A percentile compares a stretch with the other conserved stretches of the same genome.
phyloP scores from a whole-genome alignment of 2,797 vertebrate species.

The Lepilemur septentrionalis region DNA sequence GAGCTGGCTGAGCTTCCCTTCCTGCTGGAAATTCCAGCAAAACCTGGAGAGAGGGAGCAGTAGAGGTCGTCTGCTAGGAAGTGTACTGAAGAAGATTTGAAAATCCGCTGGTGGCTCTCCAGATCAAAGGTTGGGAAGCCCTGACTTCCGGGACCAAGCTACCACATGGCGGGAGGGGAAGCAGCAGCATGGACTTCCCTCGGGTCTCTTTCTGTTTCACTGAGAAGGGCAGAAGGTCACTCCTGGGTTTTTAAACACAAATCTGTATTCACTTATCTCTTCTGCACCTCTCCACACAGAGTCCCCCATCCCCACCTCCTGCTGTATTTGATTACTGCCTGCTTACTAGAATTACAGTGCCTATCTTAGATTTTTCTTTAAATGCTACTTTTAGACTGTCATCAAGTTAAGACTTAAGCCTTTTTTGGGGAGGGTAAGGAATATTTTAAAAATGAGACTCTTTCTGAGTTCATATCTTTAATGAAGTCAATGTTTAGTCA shows the following conservation, averaged over 20 bases:
- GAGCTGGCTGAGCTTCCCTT: background rate
- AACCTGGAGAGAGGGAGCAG: background rate
- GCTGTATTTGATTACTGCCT: background rate
- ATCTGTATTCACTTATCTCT: background rate
- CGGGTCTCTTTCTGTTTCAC: background rate
- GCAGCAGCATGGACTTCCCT: background rate
- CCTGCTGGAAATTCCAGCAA: background rate
- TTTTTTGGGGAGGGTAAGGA: background rate
- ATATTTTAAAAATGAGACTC: background rate
- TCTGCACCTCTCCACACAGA: background rate
- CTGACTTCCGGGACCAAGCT: background rate
- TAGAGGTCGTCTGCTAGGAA: background rate
- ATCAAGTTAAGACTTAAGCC: background rate
- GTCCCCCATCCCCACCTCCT: background rate
- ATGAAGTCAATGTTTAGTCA: background rate
- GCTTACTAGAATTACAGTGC: background rate
- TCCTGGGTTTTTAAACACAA: background rate
- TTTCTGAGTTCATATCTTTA: background rate
- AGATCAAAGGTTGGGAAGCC: background rate
- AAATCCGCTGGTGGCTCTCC: background rate
- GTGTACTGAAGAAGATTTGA: slow-evolving; percentile 7
- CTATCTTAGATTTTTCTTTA: background rate
- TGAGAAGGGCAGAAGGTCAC: background rate
- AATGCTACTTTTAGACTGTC: background rate
- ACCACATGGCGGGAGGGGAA: rapidly evolving